Percentiles rank a stretch among this genome's conserved stretches.
Evolutionary conservation across 2,888 invertebrate species (phyloP).

Genomic region (Calameuta pallipes): DNA sequence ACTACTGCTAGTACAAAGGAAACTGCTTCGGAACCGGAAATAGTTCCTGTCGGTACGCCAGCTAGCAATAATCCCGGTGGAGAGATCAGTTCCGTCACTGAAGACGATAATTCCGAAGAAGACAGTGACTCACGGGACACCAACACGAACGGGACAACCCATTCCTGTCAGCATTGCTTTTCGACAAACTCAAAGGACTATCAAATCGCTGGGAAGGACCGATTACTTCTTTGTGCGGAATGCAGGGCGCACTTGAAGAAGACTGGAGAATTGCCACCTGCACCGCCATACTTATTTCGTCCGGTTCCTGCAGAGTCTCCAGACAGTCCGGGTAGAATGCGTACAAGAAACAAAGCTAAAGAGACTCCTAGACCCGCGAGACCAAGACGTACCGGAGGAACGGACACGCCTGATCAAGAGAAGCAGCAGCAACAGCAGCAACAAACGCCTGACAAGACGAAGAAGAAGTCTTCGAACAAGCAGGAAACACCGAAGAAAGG

Average conservation of each 20-base stretch:
- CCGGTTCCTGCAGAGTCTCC: constrained; percentile 72
- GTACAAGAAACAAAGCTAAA: constrained; percentile 85
- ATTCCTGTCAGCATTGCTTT: constrained; percentile 80
- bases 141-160: constrained; percentile 64
- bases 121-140: constrained; percentile 94
- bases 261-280: constrained; percentile 78
- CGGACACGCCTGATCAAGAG: constrained; percentile 70
- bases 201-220: constrained; percentile 76
- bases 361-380: constrained; percentile 70
- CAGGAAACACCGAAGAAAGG: constrained; percentile 67
- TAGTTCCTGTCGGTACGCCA: constrained; percentile 52
- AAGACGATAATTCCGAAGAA: constrained; percentile 94
- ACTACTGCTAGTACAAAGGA: constrained; percentile 60
- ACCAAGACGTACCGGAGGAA: constrained; percentile 72
- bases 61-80: constrained; percentile 64
- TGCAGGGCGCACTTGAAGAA: constrained; percentile 82
- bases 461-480: constrained; percentile 59
- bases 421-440: constrained; percentile 60
- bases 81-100: constrained; percentile 80
- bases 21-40: constrained; percentile 20
- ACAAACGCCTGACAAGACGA: constrained; percentile 69
- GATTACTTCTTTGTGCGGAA: constrained; percentile 78
- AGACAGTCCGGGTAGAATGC: constrained; percentile 89
- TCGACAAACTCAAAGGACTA: constrained; percentile 71
- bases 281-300: constrained; percentile 69